Percentiles rank a stretch among this genome's conserved stretches.
phyloP scores from a whole-genome alignment of 2,797 vertebrate genomes.

The Graptemys geographica region DNA sequence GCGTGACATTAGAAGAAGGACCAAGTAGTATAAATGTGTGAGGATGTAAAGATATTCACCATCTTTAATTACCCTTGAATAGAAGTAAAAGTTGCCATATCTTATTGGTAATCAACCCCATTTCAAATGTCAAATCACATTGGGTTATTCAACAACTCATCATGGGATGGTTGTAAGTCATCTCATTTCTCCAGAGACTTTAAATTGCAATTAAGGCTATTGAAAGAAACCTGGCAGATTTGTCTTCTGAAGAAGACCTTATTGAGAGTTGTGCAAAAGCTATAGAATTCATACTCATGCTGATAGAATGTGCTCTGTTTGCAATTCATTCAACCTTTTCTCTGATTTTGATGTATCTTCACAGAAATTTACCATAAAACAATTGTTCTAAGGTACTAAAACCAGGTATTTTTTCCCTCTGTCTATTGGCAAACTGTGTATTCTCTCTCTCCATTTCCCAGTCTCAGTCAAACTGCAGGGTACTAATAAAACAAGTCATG shows the following conservation, averaged over 20 bases:
- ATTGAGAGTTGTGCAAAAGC: neutral
- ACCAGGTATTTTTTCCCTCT: neutral
- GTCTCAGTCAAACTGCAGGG: neutral
- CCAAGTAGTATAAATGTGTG: neutral
- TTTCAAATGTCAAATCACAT: neutral
- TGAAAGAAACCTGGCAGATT: neutral
- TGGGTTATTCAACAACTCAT: neutral
- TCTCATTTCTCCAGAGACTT: neutral
- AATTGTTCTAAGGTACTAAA: neutral
- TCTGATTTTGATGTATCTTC: neutral
- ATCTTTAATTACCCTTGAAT: neutral
- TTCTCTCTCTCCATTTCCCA: neutral
- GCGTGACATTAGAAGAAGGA: neutral
- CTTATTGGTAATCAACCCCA: neutral
- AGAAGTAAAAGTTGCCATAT: neutral
- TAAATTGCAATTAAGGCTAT: neutral
- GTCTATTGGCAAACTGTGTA: neutral
- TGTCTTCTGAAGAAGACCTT: slow-evolving; percentile 32
- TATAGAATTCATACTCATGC: neutral
- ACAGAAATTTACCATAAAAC: neutral
- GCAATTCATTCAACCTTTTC: neutral
- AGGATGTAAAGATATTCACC: neutral
- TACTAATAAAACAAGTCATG: slow-evolving; percentile 22
- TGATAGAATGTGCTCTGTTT: neutral
- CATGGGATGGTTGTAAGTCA: neutral